These are phyloP conservation scores for Labroides dimidiatus DNA, from an alignment of 2,797 vertebrate genomes.

Conservation along the genomic window DNA sequence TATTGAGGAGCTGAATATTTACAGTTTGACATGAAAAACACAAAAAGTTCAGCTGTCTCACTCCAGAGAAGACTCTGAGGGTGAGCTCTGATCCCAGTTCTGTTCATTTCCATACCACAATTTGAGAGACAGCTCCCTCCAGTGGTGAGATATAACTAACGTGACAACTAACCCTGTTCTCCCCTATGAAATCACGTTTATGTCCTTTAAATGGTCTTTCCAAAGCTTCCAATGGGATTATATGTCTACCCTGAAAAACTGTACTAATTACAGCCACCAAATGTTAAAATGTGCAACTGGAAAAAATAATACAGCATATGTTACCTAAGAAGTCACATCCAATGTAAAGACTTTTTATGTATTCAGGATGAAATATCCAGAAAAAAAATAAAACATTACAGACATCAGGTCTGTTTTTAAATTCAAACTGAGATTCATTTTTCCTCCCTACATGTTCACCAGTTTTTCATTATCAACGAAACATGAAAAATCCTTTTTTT, in stretches of 20 bases:
- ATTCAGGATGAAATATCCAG: constrained; percentile 3
- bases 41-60: too few species aligned
- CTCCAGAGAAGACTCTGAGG: too few species aligned
- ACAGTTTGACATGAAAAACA: too few species aligned
- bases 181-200: too few species aligned
- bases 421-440: too few species aligned
- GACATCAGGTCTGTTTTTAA: not conserved
- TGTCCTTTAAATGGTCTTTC: not conserved
- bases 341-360: constrained; percentile 6
- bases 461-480: constrained; percentile 21
- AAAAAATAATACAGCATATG: not conserved
- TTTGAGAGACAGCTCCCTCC: too few species aligned
- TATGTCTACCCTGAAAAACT: not conserved
- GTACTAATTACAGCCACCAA: constrained; percentile 22
- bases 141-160: too few species aligned
- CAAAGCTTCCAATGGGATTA: constrained; percentile 1
- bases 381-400: not conserved
- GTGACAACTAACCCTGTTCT: too few species aligned
- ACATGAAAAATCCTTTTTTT: constrained; percentile 5
- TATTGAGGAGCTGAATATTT: too few species aligned
- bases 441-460: too few species aligned
- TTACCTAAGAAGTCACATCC: not conserved
- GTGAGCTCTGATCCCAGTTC: too few species aligned
- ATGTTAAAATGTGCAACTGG: not conserved
- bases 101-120: too few species aligned